Base-by-base conservation (phyloP, 2,797 vertebrate genomes). In the Sebastes hopkinsi region DNA sequence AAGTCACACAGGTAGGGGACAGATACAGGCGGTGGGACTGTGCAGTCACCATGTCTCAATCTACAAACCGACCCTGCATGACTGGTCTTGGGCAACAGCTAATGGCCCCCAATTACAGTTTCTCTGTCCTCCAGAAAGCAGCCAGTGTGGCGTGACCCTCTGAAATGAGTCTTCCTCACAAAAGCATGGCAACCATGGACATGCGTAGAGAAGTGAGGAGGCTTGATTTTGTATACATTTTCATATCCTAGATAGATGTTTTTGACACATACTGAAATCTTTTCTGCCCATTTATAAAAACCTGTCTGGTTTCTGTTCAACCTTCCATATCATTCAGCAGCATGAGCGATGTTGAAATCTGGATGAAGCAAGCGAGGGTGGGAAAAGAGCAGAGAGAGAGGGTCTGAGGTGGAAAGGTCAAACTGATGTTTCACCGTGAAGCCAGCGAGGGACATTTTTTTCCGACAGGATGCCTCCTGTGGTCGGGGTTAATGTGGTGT, bases 401-500 rank as follows among this genome's bases (percentile, higher is more conserved):
- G 83, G 84, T 79, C 80, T 18, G 85, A 81, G 92, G 91, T 91
- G 82, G 79, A 95, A 91, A 94, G 95, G 95, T 95, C 94, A 94
- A 93, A 89, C 89, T 75, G 93, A 94, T 94, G 92, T 88, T 90
- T 89, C 93, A 87, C 89, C 36, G 56, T 72, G 87, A 87, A 89
- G 87, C 89, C 83, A 85, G 67, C 84, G 70, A 93, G 81, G 93
- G 88, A 93, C 88, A 87, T 94, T 92, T 93, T 36, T 94, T 95
- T 95, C 94, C 92, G 14, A 82, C 88, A 95, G 95, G 95, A 95
- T 96, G 93, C 90, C 90, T 95, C 92, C 89, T 84, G 92, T 85
- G 90, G 89, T 93, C 88, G 22, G 93, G 95, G 96, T 97, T 97
- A 97, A 96, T 96, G 95, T 96, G 67, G 85, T 94, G 92, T 91